Percentiles rank a stretch among this genome's conserved stretches.
Evolutionary conservation across 1,140 invertebrate species (phyloP).

Genomic region (Aphis gossypii): DNA sequence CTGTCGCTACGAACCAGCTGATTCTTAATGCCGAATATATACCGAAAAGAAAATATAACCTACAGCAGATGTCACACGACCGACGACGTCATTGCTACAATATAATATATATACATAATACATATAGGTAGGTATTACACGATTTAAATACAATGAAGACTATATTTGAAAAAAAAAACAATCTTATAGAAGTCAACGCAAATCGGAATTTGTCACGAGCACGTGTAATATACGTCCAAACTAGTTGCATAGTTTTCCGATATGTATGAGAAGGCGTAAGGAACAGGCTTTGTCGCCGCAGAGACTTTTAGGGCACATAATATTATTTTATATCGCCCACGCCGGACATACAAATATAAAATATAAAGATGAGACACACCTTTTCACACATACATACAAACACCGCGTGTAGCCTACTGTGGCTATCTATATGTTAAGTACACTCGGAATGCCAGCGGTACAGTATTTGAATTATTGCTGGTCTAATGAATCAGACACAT

Average conservation of each 20-base stretch:
- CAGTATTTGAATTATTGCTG: constrained; percentile 53
- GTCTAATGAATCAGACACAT: constrained; percentile 55
- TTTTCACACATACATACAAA: constrained; percentile 24
- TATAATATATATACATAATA: no score
- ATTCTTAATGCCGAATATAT: background rate
- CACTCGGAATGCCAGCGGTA: constrained; percentile 28
- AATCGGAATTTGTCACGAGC: background rate
- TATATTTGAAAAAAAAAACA: constrained; percentile 7
- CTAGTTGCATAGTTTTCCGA: background rate
- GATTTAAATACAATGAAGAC: constrained; percentile 20
- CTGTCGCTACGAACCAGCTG: background rate
- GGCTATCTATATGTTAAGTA: background rate
- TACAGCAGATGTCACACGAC: constrained; percentile 20
- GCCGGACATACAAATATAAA: background rate
- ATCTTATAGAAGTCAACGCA: constrained; percentile 5
- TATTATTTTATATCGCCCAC: constrained; percentile 42
- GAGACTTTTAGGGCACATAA: constrained; percentile 29
- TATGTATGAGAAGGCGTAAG: constrained; percentile 5
- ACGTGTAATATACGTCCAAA: background rate
- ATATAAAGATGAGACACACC: constrained; percentile 47
- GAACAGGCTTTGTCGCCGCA: constrained; percentile 24
- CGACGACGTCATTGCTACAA: background rate
- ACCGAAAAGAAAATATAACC: background rate
- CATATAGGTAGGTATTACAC: background rate
- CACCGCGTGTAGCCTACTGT: background rate